phyloP scores from a whole-genome alignment of 2,113 vertebrate species.

The Spilogale gracilis region DNA sequence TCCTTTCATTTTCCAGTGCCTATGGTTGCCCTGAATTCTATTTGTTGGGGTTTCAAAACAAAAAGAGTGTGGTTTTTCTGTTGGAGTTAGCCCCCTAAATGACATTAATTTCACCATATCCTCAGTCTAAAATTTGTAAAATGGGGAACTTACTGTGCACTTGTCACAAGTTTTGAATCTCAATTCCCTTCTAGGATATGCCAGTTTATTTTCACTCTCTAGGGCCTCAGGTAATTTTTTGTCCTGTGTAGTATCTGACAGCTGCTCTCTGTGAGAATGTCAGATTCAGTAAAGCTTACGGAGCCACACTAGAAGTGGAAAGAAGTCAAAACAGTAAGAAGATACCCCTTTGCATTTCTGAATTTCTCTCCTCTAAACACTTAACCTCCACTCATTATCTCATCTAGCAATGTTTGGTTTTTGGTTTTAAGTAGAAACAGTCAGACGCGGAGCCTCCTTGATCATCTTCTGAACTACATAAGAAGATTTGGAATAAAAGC shows the following conservation, averaged over 20 bases:
- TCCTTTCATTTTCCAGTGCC: neutral
- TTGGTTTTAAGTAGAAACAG: conserved; percentile 39
- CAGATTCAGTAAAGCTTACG: neutral
- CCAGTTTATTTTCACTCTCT: neutral
- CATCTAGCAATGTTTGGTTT: neutral
- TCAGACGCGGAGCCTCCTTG: neutral
- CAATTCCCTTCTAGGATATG: neutral
- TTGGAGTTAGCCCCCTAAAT: neutral
- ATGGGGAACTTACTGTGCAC: neutral
- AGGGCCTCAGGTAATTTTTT: neutral
- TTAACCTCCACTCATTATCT: neutral
- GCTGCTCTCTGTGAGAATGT: neutral
- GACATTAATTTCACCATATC: neutral
- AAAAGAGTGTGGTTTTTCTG: neutral
- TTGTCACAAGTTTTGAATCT: neutral
- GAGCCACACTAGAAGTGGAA: neutral
- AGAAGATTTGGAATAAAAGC: conserved; percentile 26
- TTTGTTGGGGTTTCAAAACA: neutral
- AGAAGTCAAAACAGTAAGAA: neutral
- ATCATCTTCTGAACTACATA: conserved; percentile 4
- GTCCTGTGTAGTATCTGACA: neutral
- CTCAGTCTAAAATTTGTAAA: neutral
- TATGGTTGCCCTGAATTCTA: neutral
- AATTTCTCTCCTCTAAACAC: conserved; percentile 17
- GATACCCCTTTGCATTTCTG: conserved; percentile 18